Conservation (phyloP, 2,888 invertebrate species). For the Nebria salina region DNA sequence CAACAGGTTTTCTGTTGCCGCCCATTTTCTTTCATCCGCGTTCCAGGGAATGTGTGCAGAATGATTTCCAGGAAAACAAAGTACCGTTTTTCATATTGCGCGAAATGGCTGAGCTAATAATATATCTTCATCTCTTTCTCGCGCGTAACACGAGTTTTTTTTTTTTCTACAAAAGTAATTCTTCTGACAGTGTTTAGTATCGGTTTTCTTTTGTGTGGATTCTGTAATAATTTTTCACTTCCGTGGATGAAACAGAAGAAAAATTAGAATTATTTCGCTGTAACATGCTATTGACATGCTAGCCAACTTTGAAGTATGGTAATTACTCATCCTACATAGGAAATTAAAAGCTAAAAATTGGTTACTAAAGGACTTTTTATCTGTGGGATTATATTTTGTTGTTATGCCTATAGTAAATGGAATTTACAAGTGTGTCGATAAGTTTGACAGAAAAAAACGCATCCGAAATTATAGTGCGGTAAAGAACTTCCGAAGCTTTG, state of each 20-base stretch:
- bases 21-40: slow-evolving; percentile 30
- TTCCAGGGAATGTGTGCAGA: slow-evolving; percentile 1
- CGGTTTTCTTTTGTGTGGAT: neutral
- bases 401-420: neutral
- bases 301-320: too few species aligned
- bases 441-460: neutral
- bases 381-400: too few species aligned
- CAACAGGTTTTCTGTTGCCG: slow-evolving; percentile 43
- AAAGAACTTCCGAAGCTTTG: neutral
- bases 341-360: too few species aligned
- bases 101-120: neutral
- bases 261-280: too few species aligned
- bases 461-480: neutral
- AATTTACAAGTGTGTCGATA: neutral
- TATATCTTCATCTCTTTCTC: neutral
- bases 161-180: neutral
- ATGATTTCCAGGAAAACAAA: neutral
- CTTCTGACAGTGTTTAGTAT: neutral
- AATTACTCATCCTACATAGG: too few species aligned
- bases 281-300: too few species aligned
- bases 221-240: neutral
- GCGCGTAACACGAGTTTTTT: neutral
- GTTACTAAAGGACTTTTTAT: too few species aligned
- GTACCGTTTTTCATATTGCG: neutral
- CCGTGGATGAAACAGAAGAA: too few species aligned